Evolutionary conservation across 2,888 invertebrate genomes (phyloP).

Genomic region (Troides aeacus): DNA sequence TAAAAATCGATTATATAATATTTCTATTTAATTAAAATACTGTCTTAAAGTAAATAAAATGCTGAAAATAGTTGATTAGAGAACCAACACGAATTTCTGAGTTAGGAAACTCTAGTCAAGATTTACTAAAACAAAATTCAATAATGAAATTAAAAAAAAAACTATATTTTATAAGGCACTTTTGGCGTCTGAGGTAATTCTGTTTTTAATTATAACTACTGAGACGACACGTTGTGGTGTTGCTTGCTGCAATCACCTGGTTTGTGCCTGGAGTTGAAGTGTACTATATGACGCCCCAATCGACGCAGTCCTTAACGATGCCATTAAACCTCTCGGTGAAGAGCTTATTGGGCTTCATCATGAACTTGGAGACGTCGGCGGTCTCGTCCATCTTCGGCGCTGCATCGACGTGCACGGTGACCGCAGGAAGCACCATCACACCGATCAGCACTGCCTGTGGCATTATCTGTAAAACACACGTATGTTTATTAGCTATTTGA

Average conservation of each 20-base stretch:
- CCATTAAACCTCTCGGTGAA: conserved; percentile 51
- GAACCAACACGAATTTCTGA: not conserved
- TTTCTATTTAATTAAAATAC: not conserved
- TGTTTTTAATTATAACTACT: not conserved
- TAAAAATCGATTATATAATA: not conserved
- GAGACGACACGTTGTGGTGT: too few species aligned
- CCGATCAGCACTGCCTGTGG: conserved; percentile 43
- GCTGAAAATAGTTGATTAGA: too few species aligned
- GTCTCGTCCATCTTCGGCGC: conserved; percentile 46
- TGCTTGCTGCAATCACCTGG: not conserved
- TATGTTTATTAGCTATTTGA: too few species aligned
- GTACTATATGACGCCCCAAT: conserved; percentile 48
- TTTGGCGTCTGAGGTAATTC: conserved; percentile 3
- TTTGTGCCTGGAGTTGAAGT: not conserved
- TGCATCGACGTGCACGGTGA: conserved; percentile 52
- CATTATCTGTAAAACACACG: conserved; percentile 43
- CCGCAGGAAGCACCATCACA: conserved; percentile 51
- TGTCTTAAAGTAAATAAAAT: not conserved
- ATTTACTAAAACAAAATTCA: not conserved
- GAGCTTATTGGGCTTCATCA: conserved; percentile 45
- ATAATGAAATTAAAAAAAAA: not conserved
- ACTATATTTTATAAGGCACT: not conserved
- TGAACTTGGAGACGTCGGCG: conserved; percentile 40
- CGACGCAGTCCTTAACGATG: conserved; percentile 51
- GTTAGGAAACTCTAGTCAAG: not conserved